phyloP scores from a whole-genome alignment of 2,113 vertebrate genomes.

The Alectura lathami region DNA sequence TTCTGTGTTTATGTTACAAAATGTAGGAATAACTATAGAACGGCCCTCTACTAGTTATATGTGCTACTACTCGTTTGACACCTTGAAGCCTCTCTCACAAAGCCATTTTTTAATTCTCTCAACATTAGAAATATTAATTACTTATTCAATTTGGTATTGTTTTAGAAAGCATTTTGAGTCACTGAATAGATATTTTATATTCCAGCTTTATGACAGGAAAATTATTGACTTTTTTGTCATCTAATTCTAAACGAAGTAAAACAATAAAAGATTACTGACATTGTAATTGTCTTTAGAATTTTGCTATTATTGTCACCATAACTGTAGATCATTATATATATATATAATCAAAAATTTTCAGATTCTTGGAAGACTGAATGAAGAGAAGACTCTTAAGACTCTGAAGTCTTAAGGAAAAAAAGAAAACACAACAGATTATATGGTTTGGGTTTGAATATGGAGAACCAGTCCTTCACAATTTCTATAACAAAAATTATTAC shows the following conservation, averaged over 20 bases:
- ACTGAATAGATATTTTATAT: background rate
- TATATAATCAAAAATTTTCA: background rate
- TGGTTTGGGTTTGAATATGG: background rate
- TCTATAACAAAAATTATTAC: background rate
- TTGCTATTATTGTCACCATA: background rate
- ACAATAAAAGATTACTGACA: background rate
- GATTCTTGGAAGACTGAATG: background rate
- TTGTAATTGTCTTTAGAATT: background rate
- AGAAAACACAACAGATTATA: background rate
- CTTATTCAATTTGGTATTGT: background rate
- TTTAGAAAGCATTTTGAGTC: background rate
- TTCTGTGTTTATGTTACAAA: background rate
- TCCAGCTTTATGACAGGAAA: background rate
- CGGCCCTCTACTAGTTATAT: background rate
- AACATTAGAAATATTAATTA: background rate
- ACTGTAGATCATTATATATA: background rate
- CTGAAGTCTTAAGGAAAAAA: background rate
- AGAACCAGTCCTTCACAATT: background rate
- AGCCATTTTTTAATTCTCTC: background rate
- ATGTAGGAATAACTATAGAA: background rate
- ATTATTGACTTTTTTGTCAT: background rate
- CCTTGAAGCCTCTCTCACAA: background rate
- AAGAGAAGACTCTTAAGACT: background rate
- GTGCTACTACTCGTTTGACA: background rate
- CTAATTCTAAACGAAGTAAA: background rate